A percentile compares a stretch with the other conserved stretches of the same genome.
phyloP scores from a whole-genome alignment of 1,140 invertebrate genomes.

The Drosophila sucinea region DNA sequence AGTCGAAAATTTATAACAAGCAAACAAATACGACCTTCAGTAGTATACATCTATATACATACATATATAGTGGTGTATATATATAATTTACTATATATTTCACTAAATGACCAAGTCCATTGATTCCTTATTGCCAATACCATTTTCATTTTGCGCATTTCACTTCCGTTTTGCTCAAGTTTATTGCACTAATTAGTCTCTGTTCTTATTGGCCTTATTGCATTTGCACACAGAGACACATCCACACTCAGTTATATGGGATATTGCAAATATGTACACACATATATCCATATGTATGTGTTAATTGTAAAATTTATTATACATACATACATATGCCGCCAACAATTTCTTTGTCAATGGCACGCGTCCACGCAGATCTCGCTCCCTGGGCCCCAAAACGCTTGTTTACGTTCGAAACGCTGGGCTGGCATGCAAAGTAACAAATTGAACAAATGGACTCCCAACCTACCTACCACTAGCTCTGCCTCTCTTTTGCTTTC shows the following conservation, averaged over 20 bases:
- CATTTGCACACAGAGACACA: background rate
- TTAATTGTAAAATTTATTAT: slow-evolving; percentile 16
- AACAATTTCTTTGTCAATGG: slow-evolving; percentile 18
- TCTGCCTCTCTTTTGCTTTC: background rate
- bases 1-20: slow-evolving; percentile 59
- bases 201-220: slow-evolving; percentile 11
- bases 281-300: slow-evolving; percentile 4
- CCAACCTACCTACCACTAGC: background rate
- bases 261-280: background rate
- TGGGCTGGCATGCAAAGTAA: slow-evolving; percentile 15
- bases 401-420: slow-evolving; percentile 28
- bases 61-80: background rate
- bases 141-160: slow-evolving; percentile 31
- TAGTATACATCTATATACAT: slow-evolving; percentile 32
- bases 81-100: slow-evolving; percentile 43
- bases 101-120: slow-evolving; percentile 46
- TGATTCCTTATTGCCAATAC: slow-evolving; percentile 48
- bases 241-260: slow-evolving; percentile 3
- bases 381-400: slow-evolving; percentile 4
- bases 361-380: slow-evolving; percentile 17
- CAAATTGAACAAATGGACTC: slow-evolving; percentile 4
- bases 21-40: slow-evolving; percentile 76
- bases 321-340: slow-evolving; percentile 3
- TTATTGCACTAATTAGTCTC: slow-evolving; percentile 25
- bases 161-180: slow-evolving; percentile 30